Percentiles rank a stretch among this genome's conserved stretches.
phyloP scores from a whole-genome alignment of 2,888 invertebrate species.

The Frankliniella fusca region DNA sequence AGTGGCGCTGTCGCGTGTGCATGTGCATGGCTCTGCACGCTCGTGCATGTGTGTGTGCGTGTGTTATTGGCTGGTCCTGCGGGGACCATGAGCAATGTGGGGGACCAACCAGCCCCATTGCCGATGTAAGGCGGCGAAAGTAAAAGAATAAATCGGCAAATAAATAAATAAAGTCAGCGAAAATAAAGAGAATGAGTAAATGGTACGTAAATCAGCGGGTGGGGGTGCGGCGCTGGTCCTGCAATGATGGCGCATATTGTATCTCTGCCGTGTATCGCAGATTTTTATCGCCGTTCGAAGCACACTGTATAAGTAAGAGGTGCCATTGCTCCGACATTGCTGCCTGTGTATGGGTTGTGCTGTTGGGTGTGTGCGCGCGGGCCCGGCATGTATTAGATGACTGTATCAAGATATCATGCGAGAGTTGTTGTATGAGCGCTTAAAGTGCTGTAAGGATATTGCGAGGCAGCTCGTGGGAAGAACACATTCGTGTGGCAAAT shows the following conservation, averaged over 20 bases:
- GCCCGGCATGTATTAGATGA: constrained; percentile 3
- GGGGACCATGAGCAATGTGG: too few species aligned
- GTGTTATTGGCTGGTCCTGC: too few species aligned
- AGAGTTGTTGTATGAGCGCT: constrained; percentile 24
- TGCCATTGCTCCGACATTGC: background rate
- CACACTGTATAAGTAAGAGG: background rate
- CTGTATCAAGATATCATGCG: constrained; percentile 12
- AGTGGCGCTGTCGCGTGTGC: too few species aligned
- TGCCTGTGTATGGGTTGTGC: background rate
- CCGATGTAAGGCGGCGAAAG: background rate
- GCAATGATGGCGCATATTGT: background rate
- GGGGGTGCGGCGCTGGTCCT: background rate
- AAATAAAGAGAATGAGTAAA: constrained; percentile 6
- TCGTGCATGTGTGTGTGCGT: too few species aligned
- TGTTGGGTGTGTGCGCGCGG: background rate
- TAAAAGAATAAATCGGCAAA: background rate
- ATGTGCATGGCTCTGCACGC: too few species aligned
- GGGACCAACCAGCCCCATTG: too few species aligned
- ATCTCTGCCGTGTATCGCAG: constrained; percentile 11
- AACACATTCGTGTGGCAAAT: constrained; percentile 23
- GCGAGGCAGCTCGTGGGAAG: constrained; percentile 15
- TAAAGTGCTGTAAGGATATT: constrained; percentile 18
- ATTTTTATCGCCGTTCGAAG: constrained; percentile 9
- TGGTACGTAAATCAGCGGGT: constrained; percentile 1
- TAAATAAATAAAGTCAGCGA: background rate